Conservation (phyloP, 2,113 vertebrate genomes). For the Loxodonta africana region DNA sequence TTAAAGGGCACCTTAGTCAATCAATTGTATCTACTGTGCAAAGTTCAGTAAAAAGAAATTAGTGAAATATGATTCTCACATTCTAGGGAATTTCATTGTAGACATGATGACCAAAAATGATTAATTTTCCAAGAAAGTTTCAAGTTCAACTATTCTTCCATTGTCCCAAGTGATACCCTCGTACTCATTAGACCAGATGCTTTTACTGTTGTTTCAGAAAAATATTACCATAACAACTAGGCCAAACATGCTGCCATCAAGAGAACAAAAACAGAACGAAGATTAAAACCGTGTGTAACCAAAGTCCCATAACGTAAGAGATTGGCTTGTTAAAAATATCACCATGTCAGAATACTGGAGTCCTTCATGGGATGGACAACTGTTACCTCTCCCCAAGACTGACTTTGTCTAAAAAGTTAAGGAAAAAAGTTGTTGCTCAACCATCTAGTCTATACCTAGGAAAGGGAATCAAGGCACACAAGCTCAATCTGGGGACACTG, state of each 20-base stretch:
- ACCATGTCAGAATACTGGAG: slow-evolving; percentile 7
- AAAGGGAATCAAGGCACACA: background rate
- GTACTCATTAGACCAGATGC: slow-evolving; percentile 21
- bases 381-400: background rate
- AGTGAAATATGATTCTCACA: background rate
- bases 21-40: background rate
- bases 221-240: slow-evolving; percentile 49
- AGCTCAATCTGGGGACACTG: background rate
- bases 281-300: slow-evolving; percentile 60
- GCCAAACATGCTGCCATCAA: slow-evolving; percentile 36
- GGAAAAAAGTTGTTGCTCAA: background rate
- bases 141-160: slow-evolving; percentile 38
- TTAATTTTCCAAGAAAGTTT: slow-evolving; percentile 58
- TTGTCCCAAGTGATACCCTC: background rate
- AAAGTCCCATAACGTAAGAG: background rate
- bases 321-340: slow-evolving; percentile 51
- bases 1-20: background rate
- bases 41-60: slow-evolving; percentile 10
- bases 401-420: slow-evolving; percentile 18
- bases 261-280: slow-evolving; percentile 63
- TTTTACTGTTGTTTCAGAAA: slow-evolving; percentile 42
- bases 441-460: background rate
- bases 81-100: slow-evolving; percentile 25
- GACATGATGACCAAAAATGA: background rate
- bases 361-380: background rate